These are phyloP conservation scores for Molossus alvarezi DNA, from an alignment of 2,797 vertebrate species.

Conservation along the genomic window DNA sequence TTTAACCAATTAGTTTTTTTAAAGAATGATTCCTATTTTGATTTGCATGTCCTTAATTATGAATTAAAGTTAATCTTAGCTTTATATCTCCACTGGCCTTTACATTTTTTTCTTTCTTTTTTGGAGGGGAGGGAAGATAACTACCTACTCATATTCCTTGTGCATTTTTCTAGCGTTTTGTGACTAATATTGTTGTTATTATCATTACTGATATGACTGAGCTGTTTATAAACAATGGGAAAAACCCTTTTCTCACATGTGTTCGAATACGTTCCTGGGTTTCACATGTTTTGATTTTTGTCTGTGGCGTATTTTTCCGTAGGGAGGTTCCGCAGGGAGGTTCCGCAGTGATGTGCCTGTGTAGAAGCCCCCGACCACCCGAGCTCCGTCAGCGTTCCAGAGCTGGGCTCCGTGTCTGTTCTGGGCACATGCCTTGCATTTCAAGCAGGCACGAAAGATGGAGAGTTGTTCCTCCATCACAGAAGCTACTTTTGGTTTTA, in stretches of 20 bases:
- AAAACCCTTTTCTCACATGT: not conserved
- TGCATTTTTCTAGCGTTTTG: not conserved
- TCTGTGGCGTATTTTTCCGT: not conserved
- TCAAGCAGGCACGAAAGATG: not conserved
- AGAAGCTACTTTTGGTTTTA: not conserved
- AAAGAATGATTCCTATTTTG: not conserved
- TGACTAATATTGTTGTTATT: not conserved
- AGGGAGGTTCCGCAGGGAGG: not conserved
- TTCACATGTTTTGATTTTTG: not conserved
- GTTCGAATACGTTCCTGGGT: not conserved
- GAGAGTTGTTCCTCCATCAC: not conserved
- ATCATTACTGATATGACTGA: not conserved
- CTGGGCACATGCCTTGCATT: not conserved
- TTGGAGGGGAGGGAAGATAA: not conserved
- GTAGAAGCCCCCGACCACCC: not conserved
- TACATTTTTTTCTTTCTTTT: not conserved
- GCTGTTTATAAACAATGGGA: not conserved
- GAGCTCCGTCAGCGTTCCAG: not conserved
- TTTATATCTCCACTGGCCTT: not conserved
- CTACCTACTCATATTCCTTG: not conserved
- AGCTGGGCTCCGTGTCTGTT: not conserved
- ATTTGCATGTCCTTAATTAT: constrained; percentile 36
- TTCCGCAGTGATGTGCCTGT: rapidly evolving
- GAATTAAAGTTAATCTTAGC: not conserved
- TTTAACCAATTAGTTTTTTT: not conserved